Base-by-base conservation (phyloP, 1,140 invertebrate species). In the Prorops nasuta region DNA sequence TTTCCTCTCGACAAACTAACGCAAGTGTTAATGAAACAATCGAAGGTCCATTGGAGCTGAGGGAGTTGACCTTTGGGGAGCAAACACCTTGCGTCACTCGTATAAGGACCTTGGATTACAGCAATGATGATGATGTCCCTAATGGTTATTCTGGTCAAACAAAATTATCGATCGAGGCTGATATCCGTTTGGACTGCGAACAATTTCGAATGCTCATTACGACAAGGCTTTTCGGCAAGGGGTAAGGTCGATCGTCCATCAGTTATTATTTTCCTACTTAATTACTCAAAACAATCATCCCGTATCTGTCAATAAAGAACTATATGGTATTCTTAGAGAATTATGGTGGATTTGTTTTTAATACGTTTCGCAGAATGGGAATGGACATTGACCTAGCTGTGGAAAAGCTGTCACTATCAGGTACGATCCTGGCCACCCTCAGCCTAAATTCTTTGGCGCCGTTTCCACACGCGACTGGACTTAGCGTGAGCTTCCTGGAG, bases 181-280 rank as follows among this genome's bases (percentile, higher is more conserved):
- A 82, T 20, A 49, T 81, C 0, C 72, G 69, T 3, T 63, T 80
- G 16, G 67, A 77, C 34, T 78, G 76, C 50, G 79, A 82, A 19
- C 77, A 82, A 49, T 83, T 82, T 56, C 68, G 72, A 18, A 81
- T 82, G 78, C 70, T 81, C 17, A 75, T 83, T 39, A 64, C 69
- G 4, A 72, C 79, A 2, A 68, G 75, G 53, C 62, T 81, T 17
- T 81, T 80, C 40, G 76, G 73, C 24, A 78, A 78, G 63, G 79
- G 74, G 80, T 82, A 52, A 67, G 66, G 51, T 19, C 21, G 15
- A 17, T 15, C 19, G 10, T 39, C n/a, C n/a, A n/a, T n/a, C n/a
- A n/a, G n/a, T n/a, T n/a, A n/a, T n/a, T n/a, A n/a, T n/a, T n/a
- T n/a, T n/a, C n/a, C n/a, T n/a, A n/a, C n/a, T n/a, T n/a, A n/a